phyloP scores from a whole-genome alignment of 2,797 vertebrate species.

The Siniperca undulata region DNA sequence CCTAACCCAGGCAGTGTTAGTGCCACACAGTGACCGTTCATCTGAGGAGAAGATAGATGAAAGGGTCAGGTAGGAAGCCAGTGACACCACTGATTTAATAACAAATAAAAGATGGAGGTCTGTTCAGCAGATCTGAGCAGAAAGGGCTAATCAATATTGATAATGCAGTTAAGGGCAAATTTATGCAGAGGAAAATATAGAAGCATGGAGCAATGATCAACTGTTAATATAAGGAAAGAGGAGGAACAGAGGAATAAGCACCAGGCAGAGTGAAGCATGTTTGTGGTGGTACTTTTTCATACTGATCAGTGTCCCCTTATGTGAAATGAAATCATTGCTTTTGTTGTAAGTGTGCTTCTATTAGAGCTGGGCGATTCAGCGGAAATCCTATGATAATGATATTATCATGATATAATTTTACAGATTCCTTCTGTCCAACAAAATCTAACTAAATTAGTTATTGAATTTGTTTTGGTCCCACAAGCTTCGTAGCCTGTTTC shows the following conservation, averaged over 20 bases:
- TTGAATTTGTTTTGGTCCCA: neutral
- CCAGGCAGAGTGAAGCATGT: neutral
- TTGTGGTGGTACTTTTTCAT: neutral
- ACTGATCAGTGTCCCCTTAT: neutral
- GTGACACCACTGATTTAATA: slow-evolving; percentile 40
- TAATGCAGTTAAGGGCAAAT: slow-evolving; percentile 34
- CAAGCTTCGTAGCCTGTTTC: neutral
- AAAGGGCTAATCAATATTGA: slow-evolving; percentile 44
- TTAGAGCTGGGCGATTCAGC: neutral
- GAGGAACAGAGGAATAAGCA: neutral
- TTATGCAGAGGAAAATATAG: slow-evolving; percentile 12
- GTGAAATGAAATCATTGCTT: neutral
- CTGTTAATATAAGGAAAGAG: slow-evolving; percentile 16
- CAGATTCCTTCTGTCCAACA: neutral
- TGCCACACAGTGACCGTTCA: neutral
- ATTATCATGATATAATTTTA: neutral
- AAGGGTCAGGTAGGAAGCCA: slow-evolving; percentile 17
- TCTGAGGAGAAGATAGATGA: slow-evolving; percentile 3
- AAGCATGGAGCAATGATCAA: slow-evolving; percentile 5
- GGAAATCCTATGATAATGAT: neutral
- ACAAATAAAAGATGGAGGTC: slow-evolving; percentile 33
- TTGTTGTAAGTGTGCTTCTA: neutral
- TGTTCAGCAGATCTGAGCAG: slow-evolving; percentile 19
- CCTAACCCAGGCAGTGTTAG: neutral
- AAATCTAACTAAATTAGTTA: neutral